Evolutionary conservation across 1,140 invertebrate genomes (phyloP).

Genomic region (Charaxes varanes): DNA sequence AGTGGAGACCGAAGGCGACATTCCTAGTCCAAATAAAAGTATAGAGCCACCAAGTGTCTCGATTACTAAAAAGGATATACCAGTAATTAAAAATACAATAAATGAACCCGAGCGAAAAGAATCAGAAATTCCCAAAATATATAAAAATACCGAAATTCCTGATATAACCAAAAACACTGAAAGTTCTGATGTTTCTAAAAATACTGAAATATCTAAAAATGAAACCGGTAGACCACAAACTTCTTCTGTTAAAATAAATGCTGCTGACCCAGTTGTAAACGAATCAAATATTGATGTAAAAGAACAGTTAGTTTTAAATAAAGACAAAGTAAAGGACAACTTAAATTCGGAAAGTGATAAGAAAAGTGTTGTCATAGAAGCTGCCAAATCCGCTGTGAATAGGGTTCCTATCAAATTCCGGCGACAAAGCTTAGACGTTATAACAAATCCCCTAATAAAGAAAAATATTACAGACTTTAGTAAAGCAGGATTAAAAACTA

Average conservation of each 20-base stretch:
- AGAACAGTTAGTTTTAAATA: neutral
- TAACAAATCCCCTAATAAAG: constrained; percentile 61
- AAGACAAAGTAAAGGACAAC: neutral
- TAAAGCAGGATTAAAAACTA: constrained; percentile 62
- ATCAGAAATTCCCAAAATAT: too few relatives aligned
- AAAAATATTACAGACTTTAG: constrained; percentile 60
- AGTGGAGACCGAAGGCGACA: constrained; percentile 36
- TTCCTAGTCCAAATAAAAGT: constrained; percentile 9
- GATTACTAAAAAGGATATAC: constrained; percentile 1
- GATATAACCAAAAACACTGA: too few relatives aligned
- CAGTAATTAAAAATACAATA: neutral
- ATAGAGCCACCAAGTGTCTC: constrained; percentile 3
- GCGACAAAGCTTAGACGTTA: constrained; percentile 54
- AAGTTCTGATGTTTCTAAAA: too few relatives aligned
- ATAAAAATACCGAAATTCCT: too few relatives aligned
- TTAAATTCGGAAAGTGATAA: neutral
- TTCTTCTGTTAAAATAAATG: too few relatives aligned
- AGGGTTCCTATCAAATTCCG: constrained; percentile 53
- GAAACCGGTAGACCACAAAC: too few relatives aligned
- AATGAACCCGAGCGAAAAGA: neutral
- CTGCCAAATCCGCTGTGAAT: constrained; percentile 29
- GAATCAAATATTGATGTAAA: neutral
- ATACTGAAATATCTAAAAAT: too few relatives aligned
- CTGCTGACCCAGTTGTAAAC: neutral
- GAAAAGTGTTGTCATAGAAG: constrained; percentile 3